Evolutionary conservation across 1,140 invertebrate genomes (phyloP), one percentile per base, ranked within the genome.

Genomic region (Tetramorium alpestre): DNA sequence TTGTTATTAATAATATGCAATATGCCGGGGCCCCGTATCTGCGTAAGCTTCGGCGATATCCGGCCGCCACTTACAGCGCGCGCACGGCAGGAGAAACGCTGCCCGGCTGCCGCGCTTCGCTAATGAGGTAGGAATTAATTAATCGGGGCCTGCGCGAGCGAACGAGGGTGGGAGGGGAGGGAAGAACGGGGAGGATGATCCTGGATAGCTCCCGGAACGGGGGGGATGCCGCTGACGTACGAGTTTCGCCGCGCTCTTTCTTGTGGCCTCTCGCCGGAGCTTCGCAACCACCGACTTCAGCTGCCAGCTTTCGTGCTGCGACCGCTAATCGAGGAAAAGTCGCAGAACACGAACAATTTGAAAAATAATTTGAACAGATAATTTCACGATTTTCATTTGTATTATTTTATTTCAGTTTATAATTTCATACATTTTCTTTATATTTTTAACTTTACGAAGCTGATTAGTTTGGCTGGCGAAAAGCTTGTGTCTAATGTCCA

Each of bases 101-200:
- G 91, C 86, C 81, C 90, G 91, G 91, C 62, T 47, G 64, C 91
- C 90, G 91, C 88, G 88, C 65, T 88, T 75, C 89, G 92, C 93
- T 94, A 94, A 93, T 93, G 93, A 93, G 93, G 91, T 92, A 92
- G 93, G 90, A 94, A 94, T 94, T 94, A 94, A 94, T 94, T 94
- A 94, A 94, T 92, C 90, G 91, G 78, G 72, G 65, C 82, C 65
- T 87, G 78, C 28, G 77, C 28, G 75, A 33, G 64, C 13, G 8
- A 51, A 58, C 13, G 72, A n/a, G 62, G 56, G 60, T 67, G 73
- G 25, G 67, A 1, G 25, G 25, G 62, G 65, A 13, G 22, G 22
- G 13, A 41, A 62, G 60, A 25, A 56, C 44, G 78, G 58, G 18
- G 44, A 41, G 25, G 54, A 81, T 72, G 54, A 22, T 38, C 58